These are phyloP conservation scores for Coptotermes formosanus DNA, from an alignment of 1,140 invertebrate species.

Conservation along the genomic window DNA sequence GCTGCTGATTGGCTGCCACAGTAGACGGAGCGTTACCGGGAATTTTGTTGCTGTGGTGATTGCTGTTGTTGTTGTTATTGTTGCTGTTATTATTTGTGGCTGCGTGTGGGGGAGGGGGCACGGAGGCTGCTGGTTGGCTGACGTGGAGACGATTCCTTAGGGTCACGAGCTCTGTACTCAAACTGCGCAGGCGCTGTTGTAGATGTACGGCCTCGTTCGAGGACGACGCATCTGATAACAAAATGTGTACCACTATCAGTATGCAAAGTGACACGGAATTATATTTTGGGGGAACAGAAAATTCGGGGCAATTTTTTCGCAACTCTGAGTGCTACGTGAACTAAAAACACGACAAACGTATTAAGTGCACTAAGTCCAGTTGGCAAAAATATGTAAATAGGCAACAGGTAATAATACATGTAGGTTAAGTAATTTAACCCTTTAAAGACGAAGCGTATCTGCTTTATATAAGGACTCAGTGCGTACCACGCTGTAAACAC, in stretches of 20 bases:
- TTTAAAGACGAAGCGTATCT: no score
- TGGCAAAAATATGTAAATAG: no score
- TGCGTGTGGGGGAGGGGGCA: slow-evolving; percentile 42
- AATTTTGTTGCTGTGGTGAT: slow-evolving; percentile 22
- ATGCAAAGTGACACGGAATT: neutral
- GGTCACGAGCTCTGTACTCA: slow-evolving; percentile 86
- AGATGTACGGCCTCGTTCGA: slow-evolving; percentile 90
- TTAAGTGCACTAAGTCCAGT: no score
- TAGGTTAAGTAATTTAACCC: no score
- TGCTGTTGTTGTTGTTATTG: slow-evolving; percentile 34
- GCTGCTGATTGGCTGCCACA: slow-evolving; percentile 1
- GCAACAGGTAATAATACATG: no score
- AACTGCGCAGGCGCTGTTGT: slow-evolving; percentile 81
- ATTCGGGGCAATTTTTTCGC: neutral
- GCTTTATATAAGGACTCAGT: no score
- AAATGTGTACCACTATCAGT: neutral
- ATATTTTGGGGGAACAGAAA: neutral
- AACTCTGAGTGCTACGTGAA: no score
- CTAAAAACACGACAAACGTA: no score
- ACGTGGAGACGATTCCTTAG: slow-evolving; percentile 82
- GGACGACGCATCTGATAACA: slow-evolving; percentile 77
- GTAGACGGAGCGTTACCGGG: neutral
- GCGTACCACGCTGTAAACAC: no score
- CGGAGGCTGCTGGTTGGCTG: slow-evolving; percentile 48
- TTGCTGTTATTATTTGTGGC: slow-evolving; percentile 32